These are phyloP conservation scores for Entomyzon cyanotis DNA, from an alignment of 2,113 vertebrate species.

Conservation along the genomic window DNA sequence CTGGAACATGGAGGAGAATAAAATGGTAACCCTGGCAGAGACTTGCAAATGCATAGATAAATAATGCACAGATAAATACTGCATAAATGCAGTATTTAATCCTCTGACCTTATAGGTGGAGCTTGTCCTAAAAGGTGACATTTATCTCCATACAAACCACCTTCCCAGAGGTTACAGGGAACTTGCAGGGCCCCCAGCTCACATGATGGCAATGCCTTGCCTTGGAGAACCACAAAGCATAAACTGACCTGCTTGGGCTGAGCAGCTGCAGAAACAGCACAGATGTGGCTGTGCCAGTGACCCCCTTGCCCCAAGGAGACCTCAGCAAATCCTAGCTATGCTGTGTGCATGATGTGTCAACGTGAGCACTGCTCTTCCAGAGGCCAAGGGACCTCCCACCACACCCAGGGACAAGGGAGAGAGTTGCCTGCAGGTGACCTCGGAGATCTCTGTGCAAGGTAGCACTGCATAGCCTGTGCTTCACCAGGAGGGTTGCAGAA, in stretches of 20 bases:
- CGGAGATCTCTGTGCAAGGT: neutral
- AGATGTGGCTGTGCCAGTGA: neutral
- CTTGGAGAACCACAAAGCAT: neutral
- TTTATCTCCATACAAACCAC: neutral
- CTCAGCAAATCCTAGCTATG: neutral
- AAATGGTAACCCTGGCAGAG: neutral
- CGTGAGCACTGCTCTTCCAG: fast-evolving
- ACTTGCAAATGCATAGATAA: neutral
- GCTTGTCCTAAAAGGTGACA: neutral
- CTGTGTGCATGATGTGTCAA: neutral
- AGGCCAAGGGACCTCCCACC: too few species aligned
- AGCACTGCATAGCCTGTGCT: neutral
- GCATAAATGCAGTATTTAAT: neutral
- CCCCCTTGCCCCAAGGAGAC: neutral
- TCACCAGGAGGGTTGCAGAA: neutral
- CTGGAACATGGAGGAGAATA: neutral
- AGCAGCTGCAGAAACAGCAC: neutral
- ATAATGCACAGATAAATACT: too few species aligned
- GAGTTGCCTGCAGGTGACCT: neutral
- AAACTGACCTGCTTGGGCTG: neutral
- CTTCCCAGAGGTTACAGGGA: neutral
- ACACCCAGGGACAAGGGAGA: neutral
- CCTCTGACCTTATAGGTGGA: neutral
- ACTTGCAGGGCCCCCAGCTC: neutral
- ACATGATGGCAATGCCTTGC: fast-evolving